A percentile compares a stretch with the other conserved stretches of the same genome.
phyloP scores from a whole-genome alignment of 30 jellyfish, hydroid and myxozoan species.

The Rhopilema esculentum region DNA sequence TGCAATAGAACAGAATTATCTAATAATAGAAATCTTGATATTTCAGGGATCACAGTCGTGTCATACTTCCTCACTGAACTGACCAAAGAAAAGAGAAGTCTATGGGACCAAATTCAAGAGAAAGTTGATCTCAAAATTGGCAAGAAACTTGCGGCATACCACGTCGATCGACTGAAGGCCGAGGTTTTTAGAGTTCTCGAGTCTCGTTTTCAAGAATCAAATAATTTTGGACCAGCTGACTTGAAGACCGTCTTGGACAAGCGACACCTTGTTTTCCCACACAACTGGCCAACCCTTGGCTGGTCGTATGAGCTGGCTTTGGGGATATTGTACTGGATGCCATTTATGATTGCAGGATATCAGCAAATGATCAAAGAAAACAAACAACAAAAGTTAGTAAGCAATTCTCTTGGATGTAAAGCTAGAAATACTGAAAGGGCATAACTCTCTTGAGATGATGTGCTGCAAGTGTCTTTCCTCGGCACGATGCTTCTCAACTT shows the following conservation, averaged over 20 bases:
- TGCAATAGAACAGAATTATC: neutral
- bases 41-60: neutral
- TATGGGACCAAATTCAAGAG: neutral
- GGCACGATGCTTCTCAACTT: neutral
- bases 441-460: neutral
- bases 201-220: neutral
- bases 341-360: conserved; percentile 31
- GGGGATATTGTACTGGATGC: conserved; percentile 14
- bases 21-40: neutral
- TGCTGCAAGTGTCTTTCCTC: neutral
- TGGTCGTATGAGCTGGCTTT: conserved; percentile 40
- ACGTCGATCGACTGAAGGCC: conserved; percentile 12
- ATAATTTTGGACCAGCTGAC: conserved; percentile 8
- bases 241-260: conserved; percentile 18
- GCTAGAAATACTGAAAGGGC: neutral
- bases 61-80: neutral
- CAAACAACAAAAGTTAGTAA: conserved; percentile 2
- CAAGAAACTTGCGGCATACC: conserved; percentile 26
- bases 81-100: neutral
- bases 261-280: conserved; percentile 17
- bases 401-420: neutral
- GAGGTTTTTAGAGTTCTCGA: conserved; percentile 18
- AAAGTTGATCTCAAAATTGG: conserved; percentile 36
- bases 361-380: conserved; percentile 10
- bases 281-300: conserved; percentile 21